Percentiles rank a stretch among this genome's conserved stretches.
Evolutionary conservation across 2,888 invertebrate species (phyloP).

Genomic region (Didymodactylos carnosus): DNA sequence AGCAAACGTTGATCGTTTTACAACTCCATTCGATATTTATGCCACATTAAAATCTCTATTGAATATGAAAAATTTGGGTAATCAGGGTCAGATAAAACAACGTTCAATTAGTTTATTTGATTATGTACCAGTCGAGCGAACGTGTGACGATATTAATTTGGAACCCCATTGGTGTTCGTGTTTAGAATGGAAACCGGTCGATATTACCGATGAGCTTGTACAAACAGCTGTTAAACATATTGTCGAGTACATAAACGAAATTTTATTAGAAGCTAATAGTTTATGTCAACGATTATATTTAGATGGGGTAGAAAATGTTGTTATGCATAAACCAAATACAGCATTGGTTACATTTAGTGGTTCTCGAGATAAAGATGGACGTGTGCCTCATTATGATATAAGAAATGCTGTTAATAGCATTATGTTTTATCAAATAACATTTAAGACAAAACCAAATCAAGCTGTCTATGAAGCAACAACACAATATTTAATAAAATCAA

Average conservation of each 20-base stretch:
- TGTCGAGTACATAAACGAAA: conserved; percentile 46
- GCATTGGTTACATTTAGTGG: neutral
- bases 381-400: conserved; percentile 15
- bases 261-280: conserved; percentile 35
- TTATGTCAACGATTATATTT: conserved; percentile 40
- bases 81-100: neutral
- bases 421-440: conserved; percentile 46
- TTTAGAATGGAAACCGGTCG: conserved; percentile 43
- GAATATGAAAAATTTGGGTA: neutral
- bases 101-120: conserved; percentile 47
- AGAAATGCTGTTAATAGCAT: neutral
- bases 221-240: conserved; percentile 42
- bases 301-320: conserved; percentile 38
- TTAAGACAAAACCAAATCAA: conserved; percentile 45
- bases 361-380: neutral
- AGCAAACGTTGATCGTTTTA: conserved; percentile 46
- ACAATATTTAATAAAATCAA: neutral
- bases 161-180: conserved; percentile 73
- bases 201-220: conserved; percentile 40
- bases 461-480: conserved; percentile 47
- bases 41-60: conserved; percentile 46
- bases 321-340: neutral
- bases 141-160: conserved; percentile 56
- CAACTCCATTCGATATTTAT: conserved; percentile 63
- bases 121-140: conserved; percentile 49